These are phyloP conservation scores for Peromyscus maniculatus DNA, from an alignment of 2,113 vertebrate genomes.

Conservation along the genomic window DNA sequence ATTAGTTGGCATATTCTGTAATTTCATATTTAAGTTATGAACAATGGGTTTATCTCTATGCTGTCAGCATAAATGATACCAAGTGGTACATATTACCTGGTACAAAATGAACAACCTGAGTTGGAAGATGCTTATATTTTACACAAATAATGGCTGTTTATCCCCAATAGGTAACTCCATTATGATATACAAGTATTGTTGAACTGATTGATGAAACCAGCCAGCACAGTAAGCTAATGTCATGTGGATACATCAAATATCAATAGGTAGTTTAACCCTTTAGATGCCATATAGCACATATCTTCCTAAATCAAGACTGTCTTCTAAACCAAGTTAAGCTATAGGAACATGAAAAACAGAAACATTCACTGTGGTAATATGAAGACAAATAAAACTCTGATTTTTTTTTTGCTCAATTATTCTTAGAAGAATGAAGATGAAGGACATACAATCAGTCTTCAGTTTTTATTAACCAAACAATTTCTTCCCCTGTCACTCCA, in stretches of 20 bases:
- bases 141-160: not conserved
- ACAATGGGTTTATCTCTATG: accelerated
- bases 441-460: not conserved
- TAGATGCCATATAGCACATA: not conserved
- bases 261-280: not conserved
- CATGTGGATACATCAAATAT: not conserved
- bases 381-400: not conserved
- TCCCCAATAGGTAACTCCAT: not conserved
- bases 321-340: not conserved
- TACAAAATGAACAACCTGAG: not conserved
- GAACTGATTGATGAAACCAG: not conserved
- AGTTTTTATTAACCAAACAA: not conserved
- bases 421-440: not conserved
- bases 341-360: not conserved
- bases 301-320: not conserved
- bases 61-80: not conserved
- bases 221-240: not conserved
- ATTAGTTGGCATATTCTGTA: not conserved
- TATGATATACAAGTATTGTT: not conserved
- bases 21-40: not conserved
- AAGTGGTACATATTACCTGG: not conserved
- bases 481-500: not conserved
- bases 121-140: not conserved
- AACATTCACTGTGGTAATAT: not conserved
- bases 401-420: not conserved